Conservation (phyloP, 2,113 vertebrate species). For the Muscicapa adusta region DNA sequence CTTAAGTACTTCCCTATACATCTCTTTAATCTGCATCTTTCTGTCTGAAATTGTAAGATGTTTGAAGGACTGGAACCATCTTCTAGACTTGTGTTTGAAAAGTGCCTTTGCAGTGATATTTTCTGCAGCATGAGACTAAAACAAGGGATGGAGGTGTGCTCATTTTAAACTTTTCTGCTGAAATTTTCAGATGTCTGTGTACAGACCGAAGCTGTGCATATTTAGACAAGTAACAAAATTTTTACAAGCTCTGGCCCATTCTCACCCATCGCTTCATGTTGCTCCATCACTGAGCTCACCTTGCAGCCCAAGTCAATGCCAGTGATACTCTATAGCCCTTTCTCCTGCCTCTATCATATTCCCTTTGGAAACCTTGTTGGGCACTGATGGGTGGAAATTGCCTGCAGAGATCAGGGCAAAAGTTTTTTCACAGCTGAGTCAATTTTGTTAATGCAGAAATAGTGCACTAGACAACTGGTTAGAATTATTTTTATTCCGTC, state of each 20-base stretch:
- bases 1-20: not conserved
- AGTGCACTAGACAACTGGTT: not conserved
- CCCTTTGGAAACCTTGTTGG: not conserved
- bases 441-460: not conserved
- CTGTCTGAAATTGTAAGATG: not conserved
- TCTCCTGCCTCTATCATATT: not conserved
- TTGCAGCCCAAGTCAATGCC: not conserved
- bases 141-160: accelerated
- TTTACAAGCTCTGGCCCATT: not conserved
- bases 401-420: accelerated
- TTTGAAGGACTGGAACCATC: not conserved
- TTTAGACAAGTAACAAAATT: not conserved
- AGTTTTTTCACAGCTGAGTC: not conserved
- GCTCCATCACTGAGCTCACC: not conserved
- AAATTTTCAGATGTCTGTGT: not conserved
- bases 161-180: not conserved
- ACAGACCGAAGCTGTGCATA: not conserved
- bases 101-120: not conserved
- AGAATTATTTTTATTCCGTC: not conserved
- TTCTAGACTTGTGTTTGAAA: not conserved
- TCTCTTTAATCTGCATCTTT: not conserved
- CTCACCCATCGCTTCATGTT: accelerated
- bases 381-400: not conserved
- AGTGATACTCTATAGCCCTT: not conserved
- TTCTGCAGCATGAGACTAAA: not conserved